Base-by-base conservation (phyloP, 1,140 invertebrate genomes). In the Drosophila sechellia region DNA sequence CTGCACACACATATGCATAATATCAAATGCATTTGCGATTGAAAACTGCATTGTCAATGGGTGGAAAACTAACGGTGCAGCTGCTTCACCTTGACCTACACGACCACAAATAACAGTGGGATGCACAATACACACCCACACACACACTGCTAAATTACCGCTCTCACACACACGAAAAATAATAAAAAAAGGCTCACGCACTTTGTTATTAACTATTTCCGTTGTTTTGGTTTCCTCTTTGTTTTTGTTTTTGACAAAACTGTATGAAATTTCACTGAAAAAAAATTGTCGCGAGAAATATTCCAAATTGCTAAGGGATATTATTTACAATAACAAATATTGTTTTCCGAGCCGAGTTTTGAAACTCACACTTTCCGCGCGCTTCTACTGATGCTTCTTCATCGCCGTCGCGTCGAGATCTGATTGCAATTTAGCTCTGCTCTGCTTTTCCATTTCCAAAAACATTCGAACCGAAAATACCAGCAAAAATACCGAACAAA, bases 41-140 rank as follows among this genome's bases (percentile, higher is more conserved):
- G 39, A 31, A 48, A 59, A 59, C 20, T 45, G 69, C 54, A 58
- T 37, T 50, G n/a, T 59, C 54, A 72, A 72, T 72, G 69, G 64
- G 39, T 55, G 66, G 34, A 52, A 58, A 60, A 72, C 69, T 72
- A 72, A 72, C 45, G 69, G 54, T 70, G 66, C 64, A 70, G 68
- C 65, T 71, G 68, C 68, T 31, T 71, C 68, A 71, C 69, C 69
- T 72, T 72, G 69, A 72, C 69, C 69, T 72, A 72, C 66, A 72
- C 69, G 40, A 72, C 22, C 49, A 60, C 69, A 31, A 27, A 17
- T 17, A 34, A 66, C 52, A 71, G 37, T 31, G 43, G 34, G 54
- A 72, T 60, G 66, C 68, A 35, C 45, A 27, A 31, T 10, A 27
- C 10, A 39, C 22, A 20, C 3, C 13, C 15, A 13, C 15, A 13